Conservation (phyloP, 2,888 invertebrate genomes). For the Pristionchus entomophagus region DNA sequence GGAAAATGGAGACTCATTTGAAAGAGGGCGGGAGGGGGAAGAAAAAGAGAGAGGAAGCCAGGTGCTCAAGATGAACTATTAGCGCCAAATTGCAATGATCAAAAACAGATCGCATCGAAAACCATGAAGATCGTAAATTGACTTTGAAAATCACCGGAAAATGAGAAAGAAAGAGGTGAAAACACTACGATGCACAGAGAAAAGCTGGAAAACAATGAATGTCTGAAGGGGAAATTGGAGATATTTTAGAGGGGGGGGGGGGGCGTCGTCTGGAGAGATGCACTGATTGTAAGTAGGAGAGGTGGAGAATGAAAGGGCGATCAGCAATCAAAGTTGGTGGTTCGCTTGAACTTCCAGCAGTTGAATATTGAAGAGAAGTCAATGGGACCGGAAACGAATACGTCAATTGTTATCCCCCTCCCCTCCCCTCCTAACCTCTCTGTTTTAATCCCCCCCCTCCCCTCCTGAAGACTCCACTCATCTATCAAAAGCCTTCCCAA, state of each 20-base stretch:
- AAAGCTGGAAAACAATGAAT: background rate
- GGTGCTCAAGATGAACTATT: background rate
- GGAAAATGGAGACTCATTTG: conserved; percentile 14
- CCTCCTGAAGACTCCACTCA: background rate
- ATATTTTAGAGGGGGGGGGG: background rate
- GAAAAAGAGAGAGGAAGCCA: background rate
- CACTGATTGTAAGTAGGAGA: background rate
- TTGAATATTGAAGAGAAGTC: background rate
- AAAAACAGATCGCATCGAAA: no score
- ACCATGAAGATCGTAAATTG: background rate
- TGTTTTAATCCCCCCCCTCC: background rate
- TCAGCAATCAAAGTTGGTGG: no score
- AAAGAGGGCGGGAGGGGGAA: background rate
- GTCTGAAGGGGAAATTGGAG: background rate
- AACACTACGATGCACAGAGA: background rate
- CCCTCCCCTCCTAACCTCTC: background rate
- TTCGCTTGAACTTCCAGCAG: no score
- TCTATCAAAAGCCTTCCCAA: background rate
- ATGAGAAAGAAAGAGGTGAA: no score
- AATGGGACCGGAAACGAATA: background rate
- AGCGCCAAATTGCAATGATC: no score
- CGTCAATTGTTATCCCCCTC: background rate
- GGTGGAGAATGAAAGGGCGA: background rate
- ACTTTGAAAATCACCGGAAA: background rate
- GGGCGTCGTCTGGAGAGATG: no score